A percentile compares a stretch with the other conserved stretches of the same genome.
phyloP scores from a whole-genome alignment of 64 coral and sea anemone genomes.

The Montipora efflorescens region DNA sequence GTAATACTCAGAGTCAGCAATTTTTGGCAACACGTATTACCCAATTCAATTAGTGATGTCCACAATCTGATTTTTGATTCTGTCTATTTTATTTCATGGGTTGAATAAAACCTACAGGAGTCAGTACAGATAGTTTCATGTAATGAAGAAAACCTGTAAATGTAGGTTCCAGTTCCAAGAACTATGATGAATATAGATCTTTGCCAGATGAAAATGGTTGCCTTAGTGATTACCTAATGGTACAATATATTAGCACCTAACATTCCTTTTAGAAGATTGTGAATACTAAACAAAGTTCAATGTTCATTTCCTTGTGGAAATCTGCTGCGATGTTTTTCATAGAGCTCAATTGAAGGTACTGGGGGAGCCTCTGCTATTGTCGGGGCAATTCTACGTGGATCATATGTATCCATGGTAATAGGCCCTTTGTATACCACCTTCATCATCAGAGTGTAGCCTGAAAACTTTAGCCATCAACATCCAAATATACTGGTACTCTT shows the following conservation, averaged over 20 bases:
- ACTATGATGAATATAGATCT: neutral
- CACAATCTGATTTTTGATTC: neutral
- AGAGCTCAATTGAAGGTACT: constrained; percentile 3
- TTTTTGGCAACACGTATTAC: constrained; percentile 3
- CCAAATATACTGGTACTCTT: too few relatives aligned
- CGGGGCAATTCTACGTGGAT: too few relatives aligned
- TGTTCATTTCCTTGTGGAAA: constrained; percentile 9
- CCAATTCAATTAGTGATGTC: neutral
- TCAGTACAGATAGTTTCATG: neutral
- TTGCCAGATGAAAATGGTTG: neutral
- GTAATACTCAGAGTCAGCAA: neutral
- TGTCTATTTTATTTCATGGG: neutral
- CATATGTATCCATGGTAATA: too few relatives aligned
- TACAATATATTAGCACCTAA: neutral
- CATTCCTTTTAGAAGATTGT: neutral
- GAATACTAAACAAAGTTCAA: neutral
- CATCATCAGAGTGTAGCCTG: too few relatives aligned
- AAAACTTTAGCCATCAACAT: too few relatives aligned
- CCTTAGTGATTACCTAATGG: neutral
- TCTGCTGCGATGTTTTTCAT: neutral
- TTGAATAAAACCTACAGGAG: neutral
- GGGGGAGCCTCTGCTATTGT: neutral
- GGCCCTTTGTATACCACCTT: too few relatives aligned
- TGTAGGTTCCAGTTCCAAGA: neutral
- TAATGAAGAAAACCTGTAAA: neutral